These are phyloP conservation scores for Ophthalmolycus amberensis DNA, from an alignment of 2,113 vertebrate genomes.

Conservation along the genomic window DNA sequence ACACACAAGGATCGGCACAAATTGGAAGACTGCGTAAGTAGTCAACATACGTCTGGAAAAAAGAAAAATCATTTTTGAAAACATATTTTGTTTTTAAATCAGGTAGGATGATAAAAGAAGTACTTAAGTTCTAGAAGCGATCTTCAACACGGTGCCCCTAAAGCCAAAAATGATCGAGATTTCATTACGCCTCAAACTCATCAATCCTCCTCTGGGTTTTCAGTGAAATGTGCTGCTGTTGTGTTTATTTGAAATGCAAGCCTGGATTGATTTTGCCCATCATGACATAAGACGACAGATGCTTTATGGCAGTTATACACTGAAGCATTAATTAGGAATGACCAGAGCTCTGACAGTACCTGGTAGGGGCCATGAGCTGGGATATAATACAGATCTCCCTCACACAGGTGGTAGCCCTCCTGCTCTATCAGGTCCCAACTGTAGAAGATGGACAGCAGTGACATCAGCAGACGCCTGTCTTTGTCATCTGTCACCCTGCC, in stretches of 20 bases:
- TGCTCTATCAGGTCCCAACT: slow-evolving; percentile 84
- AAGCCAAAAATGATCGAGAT: neutral
- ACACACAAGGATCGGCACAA: slow-evolving; percentile 89
- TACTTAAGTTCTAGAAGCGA: neutral
- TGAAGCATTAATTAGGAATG: neutral
- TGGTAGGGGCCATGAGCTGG: slow-evolving; percentile 88
- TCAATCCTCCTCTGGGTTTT: neutral
- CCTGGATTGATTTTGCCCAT: neutral
- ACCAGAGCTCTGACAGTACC: slow-evolving; percentile 75
- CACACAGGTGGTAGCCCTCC: slow-evolving; percentile 85
- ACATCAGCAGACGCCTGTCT: slow-evolving; percentile 92
- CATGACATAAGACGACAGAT: neutral
- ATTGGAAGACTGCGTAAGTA: slow-evolving; percentile 89
- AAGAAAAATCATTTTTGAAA: neutral
- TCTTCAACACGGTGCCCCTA: neutral
- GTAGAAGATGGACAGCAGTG: slow-evolving; percentile 91
- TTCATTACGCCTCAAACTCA: slow-evolving; percentile 3
- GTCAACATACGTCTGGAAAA: slow-evolving; percentile 86
- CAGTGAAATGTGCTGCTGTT: slow-evolving; percentile 2
- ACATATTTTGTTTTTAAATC: neutral
- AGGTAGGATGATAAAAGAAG: neutral
- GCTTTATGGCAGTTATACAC: neutral
- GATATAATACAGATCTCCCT: slow-evolving; percentile 86
- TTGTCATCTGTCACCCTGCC: slow-evolving; percentile 96
- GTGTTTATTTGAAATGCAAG: neutral